These are phyloP conservation scores for Erebia aethiops DNA, from an alignment of 2,888 invertebrate genomes.

Conservation along the genomic window DNA sequence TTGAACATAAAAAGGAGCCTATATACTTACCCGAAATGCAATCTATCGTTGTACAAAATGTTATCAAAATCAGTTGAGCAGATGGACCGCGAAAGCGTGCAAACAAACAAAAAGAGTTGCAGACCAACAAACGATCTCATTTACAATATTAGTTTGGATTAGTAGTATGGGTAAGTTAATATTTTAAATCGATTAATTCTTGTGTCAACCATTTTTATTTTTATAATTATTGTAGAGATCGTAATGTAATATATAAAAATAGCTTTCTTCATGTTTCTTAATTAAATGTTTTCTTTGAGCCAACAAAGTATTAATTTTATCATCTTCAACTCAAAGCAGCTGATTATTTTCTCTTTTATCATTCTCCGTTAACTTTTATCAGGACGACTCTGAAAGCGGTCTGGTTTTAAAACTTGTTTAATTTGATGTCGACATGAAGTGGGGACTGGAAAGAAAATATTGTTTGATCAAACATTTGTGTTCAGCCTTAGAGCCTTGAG, in stretches of 20 bases:
- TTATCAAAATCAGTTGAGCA: too few relatives aligned
- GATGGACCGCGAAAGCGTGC: background rate
- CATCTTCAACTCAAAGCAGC: conserved; percentile 35
- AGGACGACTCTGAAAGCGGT: conserved; percentile 60
- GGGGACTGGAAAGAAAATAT: conserved; percentile 70
- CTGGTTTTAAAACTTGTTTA: conserved; percentile 69
- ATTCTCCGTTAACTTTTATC: conserved; percentile 67
- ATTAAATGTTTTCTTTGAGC: conserved; percentile 17
- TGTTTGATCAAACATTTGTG: conserved; percentile 74
- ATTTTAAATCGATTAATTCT: too few relatives aligned
- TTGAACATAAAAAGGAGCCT: too few relatives aligned
- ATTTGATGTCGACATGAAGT: conserved; percentile 79
- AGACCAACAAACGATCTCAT: background rate
- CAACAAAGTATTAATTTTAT: conserved; percentile 29
- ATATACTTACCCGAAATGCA: too few relatives aligned
- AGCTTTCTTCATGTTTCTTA: conserved; percentile 9
- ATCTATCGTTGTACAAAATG: too few relatives aligned
- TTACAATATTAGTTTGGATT: background rate
- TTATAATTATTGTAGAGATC: background rate
- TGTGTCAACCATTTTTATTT: too few relatives aligned
- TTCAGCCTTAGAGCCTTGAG: conserved; percentile 63
- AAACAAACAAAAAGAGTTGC: background rate
- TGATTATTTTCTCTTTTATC: conserved; percentile 49
- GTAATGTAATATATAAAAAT: background rate
- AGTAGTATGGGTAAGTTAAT: too few relatives aligned